A percentile compares a stretch with the other conserved stretches of the same genome.
These are phyloP conservation scores for Stratiolaelaps scimitus DNA, from an alignment of 1,140 invertebrate species.

Conservation along the genomic window DNA sequence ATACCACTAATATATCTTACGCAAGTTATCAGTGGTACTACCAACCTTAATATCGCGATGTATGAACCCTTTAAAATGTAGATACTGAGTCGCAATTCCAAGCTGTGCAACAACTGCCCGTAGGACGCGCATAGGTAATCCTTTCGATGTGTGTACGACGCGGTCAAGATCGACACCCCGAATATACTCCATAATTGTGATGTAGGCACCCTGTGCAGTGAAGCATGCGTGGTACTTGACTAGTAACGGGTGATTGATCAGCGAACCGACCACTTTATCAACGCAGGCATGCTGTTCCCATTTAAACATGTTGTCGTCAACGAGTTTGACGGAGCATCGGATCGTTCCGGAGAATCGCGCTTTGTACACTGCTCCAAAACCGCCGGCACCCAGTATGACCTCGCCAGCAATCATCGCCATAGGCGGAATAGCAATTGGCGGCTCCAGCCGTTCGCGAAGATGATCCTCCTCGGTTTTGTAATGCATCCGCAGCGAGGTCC, in stretches of 20 bases:
- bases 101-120: conserved; percentile 9
- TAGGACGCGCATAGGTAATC: not conserved
- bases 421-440: not conserved
- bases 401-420: conserved; percentile 11
- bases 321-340: conserved; percentile 5
- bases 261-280: conserved; percentile 11
- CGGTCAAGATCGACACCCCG: conserved; percentile 10
- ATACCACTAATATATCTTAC: no score
- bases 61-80: conserved; percentile 25
- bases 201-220: conserved; percentile 10
- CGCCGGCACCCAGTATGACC: conserved; percentile 7
- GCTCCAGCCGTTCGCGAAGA: not conserved
- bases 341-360: not conserved
- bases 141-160: conserved; percentile 7
- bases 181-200: conserved; percentile 27
- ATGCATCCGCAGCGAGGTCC: not conserved
- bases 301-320: conserved; percentile 25
- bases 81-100: conserved; percentile 17
- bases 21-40: no score
- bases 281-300: conserved; percentile 22
- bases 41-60: conserved; percentile 26
- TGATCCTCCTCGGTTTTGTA: not conserved
- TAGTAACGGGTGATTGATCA: conserved; percentile 26
- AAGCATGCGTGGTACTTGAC: conserved; percentile 22
- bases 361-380: conserved; percentile 21